Percentiles rank a stretch among this genome's conserved stretches.
Evolutionary conservation across 2,888 invertebrate species (phyloP).

Genomic region (Thereva unica): DNA sequence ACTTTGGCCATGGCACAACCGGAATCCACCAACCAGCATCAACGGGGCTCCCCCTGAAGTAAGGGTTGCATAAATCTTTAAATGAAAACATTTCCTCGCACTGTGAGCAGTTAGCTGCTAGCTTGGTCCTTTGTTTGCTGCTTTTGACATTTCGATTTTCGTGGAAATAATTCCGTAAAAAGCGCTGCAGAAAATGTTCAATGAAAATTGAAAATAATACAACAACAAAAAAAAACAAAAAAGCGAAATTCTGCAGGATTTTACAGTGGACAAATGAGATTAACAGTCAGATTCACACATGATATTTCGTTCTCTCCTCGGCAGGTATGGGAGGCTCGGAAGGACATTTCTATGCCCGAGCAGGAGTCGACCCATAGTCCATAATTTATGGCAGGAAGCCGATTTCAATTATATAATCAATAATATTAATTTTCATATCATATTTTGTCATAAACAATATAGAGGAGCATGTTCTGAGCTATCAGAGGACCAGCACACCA

Average conservation of each 20-base stretch:
- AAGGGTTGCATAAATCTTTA: slow-evolving; percentile 37
- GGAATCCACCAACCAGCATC: slow-evolving; percentile 26
- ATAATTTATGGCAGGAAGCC: slow-evolving; percentile 44
- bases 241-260: slow-evolving; percentile 13
- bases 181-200: not conserved
- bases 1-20: slow-evolving; percentile 24
- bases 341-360: slow-evolving; percentile 20
- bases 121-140: slow-evolving; percentile 35
- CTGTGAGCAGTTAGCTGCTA: slow-evolving; percentile 13
- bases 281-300: slow-evolving; percentile 18
- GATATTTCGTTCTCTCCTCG: not conserved
- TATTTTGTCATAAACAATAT: slow-evolving; percentile 59
- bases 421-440: slow-evolving; percentile 60
- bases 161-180: slow-evolving; percentile 13
- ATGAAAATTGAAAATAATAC: slow-evolving; percentile 26
- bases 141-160: slow-evolving; percentile 35
- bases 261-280: slow-evolving; percentile 18
- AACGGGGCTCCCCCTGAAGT: slow-evolving; percentile 12
- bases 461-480: slow-evolving; percentile 26
- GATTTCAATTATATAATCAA: slow-evolving; percentile 59
- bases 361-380: slow-evolving; percentile 27
- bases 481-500: slow-evolving; percentile 12
- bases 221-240: slow-evolving; percentile 22
- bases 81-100: slow-evolving; percentile 35
- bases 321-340: slow-evolving; percentile 18